These are phyloP conservation scores for Harpagus bidentatus DNA, from an alignment of 2,113 vertebrate genomes.

Conservation along the genomic window DNA sequence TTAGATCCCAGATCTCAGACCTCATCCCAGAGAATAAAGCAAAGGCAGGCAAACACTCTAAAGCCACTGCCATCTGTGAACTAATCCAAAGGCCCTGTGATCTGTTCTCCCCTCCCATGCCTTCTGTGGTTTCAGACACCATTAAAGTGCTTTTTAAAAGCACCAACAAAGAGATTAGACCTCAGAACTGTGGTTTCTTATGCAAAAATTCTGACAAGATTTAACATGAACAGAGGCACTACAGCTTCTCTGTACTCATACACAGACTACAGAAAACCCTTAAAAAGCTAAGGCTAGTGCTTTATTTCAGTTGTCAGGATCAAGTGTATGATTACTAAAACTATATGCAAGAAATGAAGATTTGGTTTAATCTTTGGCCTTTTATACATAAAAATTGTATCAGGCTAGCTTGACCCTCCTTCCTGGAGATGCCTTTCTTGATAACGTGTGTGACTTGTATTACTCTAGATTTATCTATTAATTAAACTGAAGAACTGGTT, in stretches of 20 bases:
- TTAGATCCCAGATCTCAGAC: background rate
- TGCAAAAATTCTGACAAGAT: slow-evolving; percentile 37
- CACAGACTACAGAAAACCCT: background rate
- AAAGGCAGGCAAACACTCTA: background rate
- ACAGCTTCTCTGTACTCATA: background rate
- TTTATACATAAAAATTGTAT: background rate
- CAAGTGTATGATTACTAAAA: background rate
- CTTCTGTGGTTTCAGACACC: background rate
- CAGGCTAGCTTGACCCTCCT: background rate
- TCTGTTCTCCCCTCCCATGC: background rate
- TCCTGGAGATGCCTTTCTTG: background rate
- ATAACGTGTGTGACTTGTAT: background rate
- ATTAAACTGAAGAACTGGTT: background rate
- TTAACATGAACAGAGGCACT: slow-evolving; percentile 10
- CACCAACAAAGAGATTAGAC: slow-evolving; percentile 11
- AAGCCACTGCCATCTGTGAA: background rate
- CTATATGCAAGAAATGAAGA: background rate
- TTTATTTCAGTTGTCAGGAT: background rate
- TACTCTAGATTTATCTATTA: background rate
- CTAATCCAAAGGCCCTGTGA: background rate
- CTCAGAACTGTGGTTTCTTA: slow-evolving; percentile 36
- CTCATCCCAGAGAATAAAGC: background rate
- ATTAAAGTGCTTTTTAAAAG: background rate
- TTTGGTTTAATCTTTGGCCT: background rate
- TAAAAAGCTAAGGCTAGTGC: background rate